These are phyloP conservation scores for Pseudococcus longispinus DNA, from an alignment of 2,888 invertebrate species.

Conservation along the genomic window DNA sequence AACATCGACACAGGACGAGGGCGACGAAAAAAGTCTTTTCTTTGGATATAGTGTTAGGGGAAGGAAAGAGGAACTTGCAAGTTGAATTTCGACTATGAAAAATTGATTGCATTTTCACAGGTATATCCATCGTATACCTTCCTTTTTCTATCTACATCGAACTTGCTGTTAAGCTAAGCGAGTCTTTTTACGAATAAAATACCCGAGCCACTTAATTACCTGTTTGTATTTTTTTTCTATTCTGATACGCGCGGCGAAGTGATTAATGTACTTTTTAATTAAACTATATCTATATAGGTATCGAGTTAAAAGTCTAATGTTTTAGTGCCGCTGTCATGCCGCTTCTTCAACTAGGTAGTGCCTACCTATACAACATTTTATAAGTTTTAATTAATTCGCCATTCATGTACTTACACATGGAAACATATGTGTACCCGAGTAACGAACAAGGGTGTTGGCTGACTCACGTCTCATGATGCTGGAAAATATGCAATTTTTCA, in stretches of 20 bases:
- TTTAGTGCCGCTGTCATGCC: constrained; percentile 8
- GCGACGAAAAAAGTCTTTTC: not conserved
- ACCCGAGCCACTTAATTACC: constrained; percentile 44
- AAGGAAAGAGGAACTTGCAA: not conserved
- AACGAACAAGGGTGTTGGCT: not conserved
- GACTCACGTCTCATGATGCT: not conserved
- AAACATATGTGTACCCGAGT: not conserved
- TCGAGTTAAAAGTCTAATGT: constrained; percentile 35
- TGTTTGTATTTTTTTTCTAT: constrained; percentile 38
- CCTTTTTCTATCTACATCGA: not conserved
- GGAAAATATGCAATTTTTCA: not conserved
- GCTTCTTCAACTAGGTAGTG: constrained; percentile 12
- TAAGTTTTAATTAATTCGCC: constrained; percentile 36
- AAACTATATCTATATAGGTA: constrained; percentile 41
- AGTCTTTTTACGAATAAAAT: constrained; percentile 24
- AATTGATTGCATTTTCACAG: constrained; percentile 15
- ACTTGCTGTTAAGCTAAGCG: constrained; percentile 2
- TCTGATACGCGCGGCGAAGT: constrained; percentile 48
- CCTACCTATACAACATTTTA: not conserved
- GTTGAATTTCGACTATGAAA: constrained; percentile 13
- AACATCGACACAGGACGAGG: not conserved
- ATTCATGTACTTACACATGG: not conserved
- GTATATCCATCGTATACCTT: not conserved
- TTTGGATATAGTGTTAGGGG: not conserved
- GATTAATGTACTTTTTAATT: constrained; percentile 54